Evolutionary conservation across 2,888 invertebrate species (phyloP).

Genomic region (Eilema griseolum): DNA sequence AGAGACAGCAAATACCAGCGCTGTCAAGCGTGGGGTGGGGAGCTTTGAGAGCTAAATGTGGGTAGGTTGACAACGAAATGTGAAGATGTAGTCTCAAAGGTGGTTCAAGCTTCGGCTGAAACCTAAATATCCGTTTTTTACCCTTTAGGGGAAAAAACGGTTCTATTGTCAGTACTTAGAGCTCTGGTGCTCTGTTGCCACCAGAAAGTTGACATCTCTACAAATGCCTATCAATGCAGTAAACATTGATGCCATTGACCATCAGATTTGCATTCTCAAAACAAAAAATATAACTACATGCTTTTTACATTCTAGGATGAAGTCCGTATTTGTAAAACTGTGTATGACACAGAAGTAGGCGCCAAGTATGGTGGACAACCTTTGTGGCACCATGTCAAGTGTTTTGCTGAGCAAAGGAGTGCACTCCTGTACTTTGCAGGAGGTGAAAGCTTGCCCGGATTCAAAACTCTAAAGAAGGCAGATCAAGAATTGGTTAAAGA

Average conservation of each 20-base stretch:
- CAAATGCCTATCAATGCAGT: background rate
- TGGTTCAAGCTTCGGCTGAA: too few species aligned
- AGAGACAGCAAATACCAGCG: too few species aligned
- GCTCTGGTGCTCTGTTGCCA: too few species aligned
- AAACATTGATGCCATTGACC: background rate
- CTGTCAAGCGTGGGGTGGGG: too few species aligned
- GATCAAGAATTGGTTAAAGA: conserved; percentile 89
- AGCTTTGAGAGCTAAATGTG: too few species aligned
- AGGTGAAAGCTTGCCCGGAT: conserved; percentile 93
- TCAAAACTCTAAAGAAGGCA: conserved; percentile 89
- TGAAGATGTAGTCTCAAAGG: too few species aligned
- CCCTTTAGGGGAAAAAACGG: too few species aligned
- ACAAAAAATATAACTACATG: background rate
- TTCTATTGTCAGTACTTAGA: too few species aligned
- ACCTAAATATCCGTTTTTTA: too few species aligned
- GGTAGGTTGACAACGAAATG: too few species aligned
- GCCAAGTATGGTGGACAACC: conserved; percentile 94
- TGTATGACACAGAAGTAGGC: conserved; percentile 93
- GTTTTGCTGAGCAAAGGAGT: conserved; percentile 92
- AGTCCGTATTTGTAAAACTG: conserved; percentile 93
- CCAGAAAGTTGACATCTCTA: too few species aligned
- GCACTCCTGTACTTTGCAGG: conserved; percentile 91
- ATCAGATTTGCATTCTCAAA: background rate
- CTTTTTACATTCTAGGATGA: conserved; percentile 84
- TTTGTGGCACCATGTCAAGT: conserved; percentile 96